These are phyloP conservation scores for Apodemia mormo DNA, from an alignment of 2,888 invertebrate species.

Conservation along the genomic window DNA sequence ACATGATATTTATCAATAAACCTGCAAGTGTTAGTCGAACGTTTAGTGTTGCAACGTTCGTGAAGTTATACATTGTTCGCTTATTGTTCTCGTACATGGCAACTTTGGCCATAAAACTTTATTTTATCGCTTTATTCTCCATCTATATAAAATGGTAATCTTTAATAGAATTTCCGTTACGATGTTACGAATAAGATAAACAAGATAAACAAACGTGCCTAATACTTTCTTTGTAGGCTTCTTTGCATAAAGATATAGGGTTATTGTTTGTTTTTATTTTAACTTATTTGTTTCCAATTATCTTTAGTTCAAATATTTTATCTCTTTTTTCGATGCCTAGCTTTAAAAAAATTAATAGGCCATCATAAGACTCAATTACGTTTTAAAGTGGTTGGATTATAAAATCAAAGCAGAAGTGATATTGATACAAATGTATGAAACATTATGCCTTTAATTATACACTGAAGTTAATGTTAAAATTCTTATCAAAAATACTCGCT, in stretches of 20 bases:
- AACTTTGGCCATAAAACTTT: constrained; percentile 63
- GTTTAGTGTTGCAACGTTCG: constrained; percentile 45
- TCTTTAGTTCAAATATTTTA: neutral
- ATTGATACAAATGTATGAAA: no score
- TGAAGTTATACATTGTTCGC: constrained; percentile 55
- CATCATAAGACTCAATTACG: no score
- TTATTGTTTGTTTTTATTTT: neutral
- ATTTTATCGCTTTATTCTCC: constrained; percentile 38
- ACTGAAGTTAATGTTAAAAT: no score
- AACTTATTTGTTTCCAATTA: neutral
- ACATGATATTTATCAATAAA: constrained; percentile 51
- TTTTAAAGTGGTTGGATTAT: no score
- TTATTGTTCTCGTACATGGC: constrained; percentile 53
- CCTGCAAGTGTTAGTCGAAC: constrained; percentile 44
- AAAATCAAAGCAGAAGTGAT: no score
- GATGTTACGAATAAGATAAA: neutral
- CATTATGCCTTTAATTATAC: no score
- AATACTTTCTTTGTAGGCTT: constrained; percentile 4
- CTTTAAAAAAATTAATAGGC: no score
- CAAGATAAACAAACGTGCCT: constrained; percentile 1
- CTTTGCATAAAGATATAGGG: neutral
- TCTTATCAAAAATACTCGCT: no score
- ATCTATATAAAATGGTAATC: constrained; percentile 12
- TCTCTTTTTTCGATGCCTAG: no score
- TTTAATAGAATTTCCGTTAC: constrained; percentile 13